Evolutionary conservation across 2,888 invertebrate species (phyloP).

Genomic region (Perithous albicinctus): DNA sequence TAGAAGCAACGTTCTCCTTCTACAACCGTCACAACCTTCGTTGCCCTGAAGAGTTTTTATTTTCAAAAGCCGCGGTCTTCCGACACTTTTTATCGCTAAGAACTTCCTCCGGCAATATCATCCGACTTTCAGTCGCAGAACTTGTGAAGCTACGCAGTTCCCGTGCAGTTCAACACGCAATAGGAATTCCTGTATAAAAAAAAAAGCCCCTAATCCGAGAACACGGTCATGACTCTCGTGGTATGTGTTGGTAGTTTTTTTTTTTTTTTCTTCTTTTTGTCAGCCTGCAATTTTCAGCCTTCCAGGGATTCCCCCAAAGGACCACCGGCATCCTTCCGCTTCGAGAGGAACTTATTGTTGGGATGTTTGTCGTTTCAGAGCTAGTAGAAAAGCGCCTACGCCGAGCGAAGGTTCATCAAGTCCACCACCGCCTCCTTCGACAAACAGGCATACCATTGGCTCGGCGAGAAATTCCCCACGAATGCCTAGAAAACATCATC

Average conservation of each 20-base stretch:
- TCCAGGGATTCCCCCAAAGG: neutral
- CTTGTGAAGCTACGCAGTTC: neutral
- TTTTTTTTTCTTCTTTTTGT: neutral
- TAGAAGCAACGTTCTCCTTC: neutral
- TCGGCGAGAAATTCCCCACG: conserved; percentile 85
- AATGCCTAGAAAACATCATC: conserved; percentile 85
- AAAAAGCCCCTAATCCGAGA: neutral
- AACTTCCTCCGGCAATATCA: neutral
- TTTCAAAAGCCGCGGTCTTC: neutral
- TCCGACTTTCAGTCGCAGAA: neutral
- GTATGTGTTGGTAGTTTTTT: neutral
- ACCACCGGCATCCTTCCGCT: neutral
- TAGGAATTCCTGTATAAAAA: neutral
- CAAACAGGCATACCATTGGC: conserved; percentile 83
- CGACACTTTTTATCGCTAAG: neutral
- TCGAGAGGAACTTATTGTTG: conserved; percentile 30
- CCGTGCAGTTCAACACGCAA: neutral
- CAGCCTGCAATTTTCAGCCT: neutral
- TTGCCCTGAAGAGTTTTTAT: too few species aligned
- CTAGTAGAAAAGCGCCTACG: conserved; percentile 82
- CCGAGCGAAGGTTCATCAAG: conserved; percentile 86
- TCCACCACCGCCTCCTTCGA: conserved; percentile 86
- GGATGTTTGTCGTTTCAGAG: conserved; percentile 49
- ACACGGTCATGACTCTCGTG: neutral
- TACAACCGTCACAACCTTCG: neutral